Evolutionary conservation across 37 sponge, comb jelly and placozoan species (phyloP), one percentile per base, ranked within the genome.

Genomic region (Diacarnus erythraeanus): DNA sequence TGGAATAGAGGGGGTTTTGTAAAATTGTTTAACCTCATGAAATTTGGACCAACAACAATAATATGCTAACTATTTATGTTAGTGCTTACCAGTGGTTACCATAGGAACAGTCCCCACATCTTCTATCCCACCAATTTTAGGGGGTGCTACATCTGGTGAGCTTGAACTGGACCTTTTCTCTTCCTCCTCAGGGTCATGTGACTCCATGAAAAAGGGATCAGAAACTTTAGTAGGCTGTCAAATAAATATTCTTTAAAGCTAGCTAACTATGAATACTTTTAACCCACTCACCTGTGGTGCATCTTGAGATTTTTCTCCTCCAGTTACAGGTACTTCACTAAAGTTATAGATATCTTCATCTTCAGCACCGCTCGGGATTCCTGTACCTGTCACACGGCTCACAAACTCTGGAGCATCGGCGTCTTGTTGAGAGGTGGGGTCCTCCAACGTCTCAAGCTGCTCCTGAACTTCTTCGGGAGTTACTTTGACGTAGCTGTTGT

Each of bases 401-500:
- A 69, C 69, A 5, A 77, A 64, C 42, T 20, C n/a, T 34, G 69
- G 21, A 0, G n/a, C 33, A 0, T 42, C 69, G 20, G 35, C 54
- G 6, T n/a, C n/a, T 21, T 31, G 78, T 43, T 37, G 39, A 34
- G 20, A 42, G 47, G 21, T 3, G 33, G 44, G 33, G 42, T 43
- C 63, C 22, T 6, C 68, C 23, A 4, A 27, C 20, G 54, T 27
- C 15, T 10, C 42, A 41, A 5, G 43, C 65, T 74, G 20, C 23
- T 51, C 42, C 40, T 40, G 61, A 3, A 30, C 80, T 58, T 79
- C 80, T 15, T 82, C 82, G 25, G 42, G 43, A 51, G 65, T 64
- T 43, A 82, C 82, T 43, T 82, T 25, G 51, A 82, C 82, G 66
- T 60, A 82, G 65, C 82, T 60, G 71, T 71, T 71, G 51, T 82